These are phyloP conservation scores for Sardina pilchardus DNA, from an alignment of 2,113 vertebrate species.

Conservation along the genomic window DNA sequence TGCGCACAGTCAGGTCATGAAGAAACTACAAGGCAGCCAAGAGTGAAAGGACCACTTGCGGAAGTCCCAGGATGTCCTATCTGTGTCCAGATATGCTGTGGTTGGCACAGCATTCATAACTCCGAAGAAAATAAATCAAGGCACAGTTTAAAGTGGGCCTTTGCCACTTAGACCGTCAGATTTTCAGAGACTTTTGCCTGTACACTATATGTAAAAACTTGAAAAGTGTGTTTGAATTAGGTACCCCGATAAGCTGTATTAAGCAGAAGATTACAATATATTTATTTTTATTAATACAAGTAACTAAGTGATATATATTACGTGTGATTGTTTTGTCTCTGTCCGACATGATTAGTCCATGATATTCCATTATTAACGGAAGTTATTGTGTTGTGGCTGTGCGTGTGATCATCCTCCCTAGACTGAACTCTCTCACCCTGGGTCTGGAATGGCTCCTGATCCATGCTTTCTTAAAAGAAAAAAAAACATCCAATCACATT, in stretches of 20 bases:
- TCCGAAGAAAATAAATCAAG: not conserved
- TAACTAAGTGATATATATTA: not conserved
- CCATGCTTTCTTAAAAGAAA: not conserved
- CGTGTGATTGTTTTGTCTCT: not conserved
- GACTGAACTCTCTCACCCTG: not conserved
- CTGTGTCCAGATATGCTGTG: not conserved
- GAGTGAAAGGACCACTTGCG: not conserved
- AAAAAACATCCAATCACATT: not conserved
- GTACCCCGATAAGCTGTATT: not conserved
- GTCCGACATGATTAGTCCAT: not conserved
- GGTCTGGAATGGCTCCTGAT: not conserved
- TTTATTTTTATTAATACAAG: slow-evolving; percentile 11
- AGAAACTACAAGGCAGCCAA: slow-evolving; percentile 70
- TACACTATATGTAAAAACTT: not conserved
- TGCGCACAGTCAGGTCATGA: slow-evolving; percentile 78
- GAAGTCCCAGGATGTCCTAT: not conserved
- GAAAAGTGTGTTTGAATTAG: not conserved
- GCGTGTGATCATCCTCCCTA: not conserved
- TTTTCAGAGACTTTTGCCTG: slow-evolving; percentile 7
- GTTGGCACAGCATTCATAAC: not conserved
- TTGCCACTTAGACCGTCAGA: not conserved
- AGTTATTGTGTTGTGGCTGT: not conserved
- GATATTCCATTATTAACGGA: not conserved
- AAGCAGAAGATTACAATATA: not conserved
- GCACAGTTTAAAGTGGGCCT: not conserved